Evolutionary conservation across 2,888 invertebrate species (phyloP), one percentile per base, ranked within the genome.

Genomic region (Orthosia gracilis): DNA sequence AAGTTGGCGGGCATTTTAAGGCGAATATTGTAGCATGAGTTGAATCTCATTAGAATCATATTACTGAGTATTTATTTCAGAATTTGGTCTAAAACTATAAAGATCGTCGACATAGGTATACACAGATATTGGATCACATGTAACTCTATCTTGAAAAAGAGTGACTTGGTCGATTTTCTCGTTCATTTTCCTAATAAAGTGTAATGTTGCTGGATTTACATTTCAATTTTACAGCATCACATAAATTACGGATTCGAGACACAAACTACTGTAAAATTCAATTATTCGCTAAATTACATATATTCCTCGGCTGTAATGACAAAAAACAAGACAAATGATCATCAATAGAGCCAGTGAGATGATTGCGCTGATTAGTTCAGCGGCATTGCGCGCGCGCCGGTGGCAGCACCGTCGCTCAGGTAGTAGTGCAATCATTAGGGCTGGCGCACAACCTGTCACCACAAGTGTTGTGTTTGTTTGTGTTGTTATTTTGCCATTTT

Each of bases 321-420:
- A 82, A 73, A 72, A 79, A 73, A 85, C 64, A 77, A 83, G 76
- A 81, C 85, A 84, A 80, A 85, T 76, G 83, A 83, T 83, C 80
- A 84, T 86, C 76, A 73, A 86, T 77, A 84, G 75, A 75, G 71
- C 71, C 64, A 63, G 75, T 54, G 68, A 78, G 81, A 86, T 85
- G 84, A 86, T 86, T 70, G 65, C 74, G 58, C 73, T 85, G 84
- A 85, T 86, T 85, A 81, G 76, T 83, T 81, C 77, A 78, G 76
- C 63, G 70, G 72, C 78, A 69, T 63, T 78, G 78, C 78, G 84
- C 86, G 80, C 86, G 77, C 77, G 76, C 70, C 76, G 72, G 86
- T 86, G 86, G 84, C 83, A 85, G 72, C 81, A 84, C 73, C 76
- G 71, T 77, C 75, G 73, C n/a, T 63, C 72, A 70, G 64, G 66